Base-by-base conservation (phyloP, 2,888 invertebrate species). In the Brenthis hecate region DNA sequence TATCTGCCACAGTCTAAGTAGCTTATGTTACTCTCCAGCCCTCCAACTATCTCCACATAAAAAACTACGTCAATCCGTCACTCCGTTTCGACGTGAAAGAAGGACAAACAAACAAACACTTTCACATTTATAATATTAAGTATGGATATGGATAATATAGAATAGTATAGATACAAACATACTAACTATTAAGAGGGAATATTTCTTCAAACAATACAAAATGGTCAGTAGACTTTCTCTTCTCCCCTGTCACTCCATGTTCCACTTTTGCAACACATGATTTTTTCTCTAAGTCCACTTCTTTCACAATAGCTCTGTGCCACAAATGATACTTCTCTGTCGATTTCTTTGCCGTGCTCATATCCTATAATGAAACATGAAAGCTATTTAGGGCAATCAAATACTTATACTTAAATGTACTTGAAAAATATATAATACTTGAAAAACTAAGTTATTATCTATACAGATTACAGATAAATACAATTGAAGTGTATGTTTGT, bases 161-260 rank as follows among this genome's bases (percentile, higher is more conserved):
- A 4, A 28, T 28, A 28, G 3, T 23, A 23, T 23, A 19, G 19
- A 28, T 28, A 28, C 54, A 57, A 6, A 28, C 50, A 32, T 60
- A 77, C 85, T 82, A 82, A 93, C 93, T 84, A 69, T 82, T 85
- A 53, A 95, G 85, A 6, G 95, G 95, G 73, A 93, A 93, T 13
- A 95, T 85, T 60, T 94, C 93, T 78, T 95, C 95, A 81, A 95
- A 95, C 72, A 85, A 83, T 13, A 94, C 91, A 74, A 84, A 78
- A 74, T 89, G 88, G 77, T 93, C 94, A 54, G 92, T 89, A 57
- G 82, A 80, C 76, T 91, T 91, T 62, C 89, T 81, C 72, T 92
- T 91, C 48, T 89, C 89, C 50, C 93, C 91, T 1, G 85, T 76
- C 14, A 92, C 87, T 57, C 93, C 93, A 58, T 94, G 88, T 77